Evolutionary conservation across 2,797 vertebrate species (phyloP).

Genomic region (Danio albolineatus): DNA sequence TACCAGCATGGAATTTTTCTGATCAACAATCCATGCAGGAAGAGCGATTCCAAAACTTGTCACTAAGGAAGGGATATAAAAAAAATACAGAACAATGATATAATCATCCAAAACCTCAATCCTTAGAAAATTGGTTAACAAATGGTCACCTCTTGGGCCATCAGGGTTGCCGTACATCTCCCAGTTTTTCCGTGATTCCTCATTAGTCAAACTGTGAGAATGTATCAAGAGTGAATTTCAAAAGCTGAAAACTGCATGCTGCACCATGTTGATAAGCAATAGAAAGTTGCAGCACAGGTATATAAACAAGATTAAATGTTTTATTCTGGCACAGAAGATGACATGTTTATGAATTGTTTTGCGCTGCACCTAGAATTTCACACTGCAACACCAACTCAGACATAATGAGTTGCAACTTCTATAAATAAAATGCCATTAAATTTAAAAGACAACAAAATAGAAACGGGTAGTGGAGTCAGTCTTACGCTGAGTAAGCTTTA

Average conservation of each 20-base stretch:
- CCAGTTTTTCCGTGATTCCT: slow-evolving; percentile 93
- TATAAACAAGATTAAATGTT: slow-evolving; percentile 8
- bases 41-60: slow-evolving; percentile 97
- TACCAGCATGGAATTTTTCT: slow-evolving; percentile 99
- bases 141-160: slow-evolving; percentile 89
- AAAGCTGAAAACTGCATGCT: neutral
- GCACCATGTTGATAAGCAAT: neutral
- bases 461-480: neutral
- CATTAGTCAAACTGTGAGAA: slow-evolving; percentile 90
- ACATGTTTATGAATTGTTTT: slow-evolving; percentile 6
- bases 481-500: slow-evolving; percentile 97
- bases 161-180: slow-evolving; percentile 95
- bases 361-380: neutral
- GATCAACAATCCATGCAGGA: slow-evolving; percentile 99
- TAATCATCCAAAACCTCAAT: neutral
- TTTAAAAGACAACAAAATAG: slow-evolving; percentile 8
- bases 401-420: neutral
- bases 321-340: neutral
- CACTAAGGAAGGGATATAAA: slow-evolving; percentile 72
- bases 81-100: neutral
- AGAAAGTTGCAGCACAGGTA: neutral
- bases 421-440: slow-evolving; percentile 33
- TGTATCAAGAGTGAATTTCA: neutral
- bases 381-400: neutral
- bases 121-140: neutral